phyloP scores from a whole-genome alignment of 1,140 invertebrate species.

The Parasteatoda tepidariorum region DNA sequence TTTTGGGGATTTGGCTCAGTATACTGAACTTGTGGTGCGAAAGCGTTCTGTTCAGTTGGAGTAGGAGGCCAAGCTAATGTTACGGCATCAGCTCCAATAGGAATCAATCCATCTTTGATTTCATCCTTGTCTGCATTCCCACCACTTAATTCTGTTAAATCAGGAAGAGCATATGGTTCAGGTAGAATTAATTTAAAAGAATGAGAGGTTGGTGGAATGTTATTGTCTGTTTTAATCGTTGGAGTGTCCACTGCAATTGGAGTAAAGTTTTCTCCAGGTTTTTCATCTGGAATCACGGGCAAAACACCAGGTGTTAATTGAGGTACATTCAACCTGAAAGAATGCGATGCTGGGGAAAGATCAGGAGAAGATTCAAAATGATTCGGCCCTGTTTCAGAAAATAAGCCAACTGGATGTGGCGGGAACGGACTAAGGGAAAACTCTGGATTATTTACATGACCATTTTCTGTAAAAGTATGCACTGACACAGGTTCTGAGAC shows the following conservation, averaged over 20 bases:
- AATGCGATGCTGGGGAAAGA: conserved; percentile 5
- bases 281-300: background rate
- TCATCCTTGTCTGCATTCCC: background rate
- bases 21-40: background rate
- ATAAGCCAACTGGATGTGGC: background rate
- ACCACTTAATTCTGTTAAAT: background rate
- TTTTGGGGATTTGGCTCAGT: background rate
- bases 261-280: background rate
- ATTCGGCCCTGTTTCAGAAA: background rate
- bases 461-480: background rate
- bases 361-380: background rate
- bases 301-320: background rate
- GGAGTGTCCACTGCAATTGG: background rate
- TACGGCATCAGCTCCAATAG: background rate
- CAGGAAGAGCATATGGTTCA: background rate
- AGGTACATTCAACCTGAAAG: conserved; percentile 11
- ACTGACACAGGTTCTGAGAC: background rate
- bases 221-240: background rate
- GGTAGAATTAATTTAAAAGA: conserved; percentile 11
- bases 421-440: background rate
- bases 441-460: background rate
- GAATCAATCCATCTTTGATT: background rate
- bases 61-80: background rate
- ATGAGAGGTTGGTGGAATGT: background rate
- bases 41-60: background rate